Conservation (phyloP, 2,797 vertebrate species). For the Acrossocheilus wenchowensis region DNA sequence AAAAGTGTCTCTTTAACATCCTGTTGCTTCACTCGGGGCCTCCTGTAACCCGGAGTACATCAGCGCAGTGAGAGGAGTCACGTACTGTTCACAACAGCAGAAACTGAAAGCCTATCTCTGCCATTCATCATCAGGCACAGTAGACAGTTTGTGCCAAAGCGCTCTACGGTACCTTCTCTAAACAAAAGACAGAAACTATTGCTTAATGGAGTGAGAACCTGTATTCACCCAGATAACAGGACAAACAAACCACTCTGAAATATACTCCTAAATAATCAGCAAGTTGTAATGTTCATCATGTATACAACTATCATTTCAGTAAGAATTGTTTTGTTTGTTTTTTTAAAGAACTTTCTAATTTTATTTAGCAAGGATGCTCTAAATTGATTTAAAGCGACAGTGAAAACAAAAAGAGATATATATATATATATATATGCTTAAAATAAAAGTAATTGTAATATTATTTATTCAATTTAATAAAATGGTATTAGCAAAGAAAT, state of each 20-base stretch:
- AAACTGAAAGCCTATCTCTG: slow-evolving; percentile 53
- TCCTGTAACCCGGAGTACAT: slow-evolving; percentile 52
- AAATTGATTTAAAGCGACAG: neutral
- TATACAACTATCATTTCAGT: neutral
- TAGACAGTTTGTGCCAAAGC: slow-evolving; percentile 36
- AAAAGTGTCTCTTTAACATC: slow-evolving; percentile 45
- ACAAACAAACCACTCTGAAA: neutral
- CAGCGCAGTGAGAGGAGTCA: slow-evolving; percentile 60
- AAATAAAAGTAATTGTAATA: too few species aligned
- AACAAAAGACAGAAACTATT: slow-evolving; percentile 28
- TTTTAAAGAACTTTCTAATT: neutral
- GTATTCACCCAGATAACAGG: neutral
- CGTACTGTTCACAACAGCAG: slow-evolving; percentile 55
- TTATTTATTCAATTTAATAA: too few species aligned
- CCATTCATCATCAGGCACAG: slow-evolving; percentile 57
- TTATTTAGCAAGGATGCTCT: too few species aligned
- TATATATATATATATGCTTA: too few species aligned
- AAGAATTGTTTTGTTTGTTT: neutral
- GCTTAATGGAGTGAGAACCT: slow-evolving; percentile 28
- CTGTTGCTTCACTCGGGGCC: slow-evolving; percentile 48
- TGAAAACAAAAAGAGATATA: too few species aligned
- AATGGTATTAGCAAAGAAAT: too few species aligned
- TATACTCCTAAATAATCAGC: neutral
- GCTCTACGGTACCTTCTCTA: slow-evolving; percentile 45
- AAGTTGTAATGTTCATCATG: neutral